A percentile compares a stretch with the other conserved stretches of the same genome.
phyloP scores from a whole-genome alignment of 2,888 invertebrate species.

The Neoaliturus tenellus region DNA sequence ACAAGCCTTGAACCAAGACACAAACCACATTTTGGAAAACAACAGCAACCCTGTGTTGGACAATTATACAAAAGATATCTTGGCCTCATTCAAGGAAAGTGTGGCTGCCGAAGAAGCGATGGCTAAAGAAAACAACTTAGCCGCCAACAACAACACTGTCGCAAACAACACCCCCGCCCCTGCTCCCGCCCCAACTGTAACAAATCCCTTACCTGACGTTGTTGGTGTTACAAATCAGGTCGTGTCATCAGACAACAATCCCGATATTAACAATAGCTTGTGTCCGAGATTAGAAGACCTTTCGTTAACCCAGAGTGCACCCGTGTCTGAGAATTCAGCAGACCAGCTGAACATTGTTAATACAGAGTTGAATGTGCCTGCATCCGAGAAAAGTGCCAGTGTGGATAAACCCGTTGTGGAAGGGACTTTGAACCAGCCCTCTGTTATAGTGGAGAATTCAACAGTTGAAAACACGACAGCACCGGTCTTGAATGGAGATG shows the following conservation, averaged over 20 bases:
- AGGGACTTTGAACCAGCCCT: neutral
- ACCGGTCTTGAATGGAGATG: constrained; percentile 1
- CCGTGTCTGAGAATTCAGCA: neutral
- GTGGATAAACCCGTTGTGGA: neutral
- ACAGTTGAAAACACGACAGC: neutral
- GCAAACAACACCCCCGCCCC: neutral
- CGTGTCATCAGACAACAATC: constrained; percentile 5
- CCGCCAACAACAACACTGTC: neutral
- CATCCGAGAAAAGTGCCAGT: constrained; percentile 4
- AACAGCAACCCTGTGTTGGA: constrained; percentile 2
- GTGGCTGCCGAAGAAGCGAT: constrained; percentile 13
- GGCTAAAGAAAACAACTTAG: neutral
- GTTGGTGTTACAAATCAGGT: neutral
- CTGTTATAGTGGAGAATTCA: constrained; percentile 1
- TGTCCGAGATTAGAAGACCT: constrained; percentile 17
- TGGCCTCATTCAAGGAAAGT: constrained; percentile 23
- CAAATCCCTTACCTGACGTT: constrained; percentile 21
- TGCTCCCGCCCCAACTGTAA: neutral
- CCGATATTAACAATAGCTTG: neutral
- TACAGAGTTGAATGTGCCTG: neutral
- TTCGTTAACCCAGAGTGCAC: neutral
- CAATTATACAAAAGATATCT: constrained; percentile 30
- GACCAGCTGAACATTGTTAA: neutral
- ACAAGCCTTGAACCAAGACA: constrained; percentile 24
- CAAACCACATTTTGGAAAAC: neutral